Evolutionary conservation across 2,888 invertebrate species (phyloP), one percentile per base, ranked within the genome.

Genomic region (Glyphotaelius pellucidus): DNA sequence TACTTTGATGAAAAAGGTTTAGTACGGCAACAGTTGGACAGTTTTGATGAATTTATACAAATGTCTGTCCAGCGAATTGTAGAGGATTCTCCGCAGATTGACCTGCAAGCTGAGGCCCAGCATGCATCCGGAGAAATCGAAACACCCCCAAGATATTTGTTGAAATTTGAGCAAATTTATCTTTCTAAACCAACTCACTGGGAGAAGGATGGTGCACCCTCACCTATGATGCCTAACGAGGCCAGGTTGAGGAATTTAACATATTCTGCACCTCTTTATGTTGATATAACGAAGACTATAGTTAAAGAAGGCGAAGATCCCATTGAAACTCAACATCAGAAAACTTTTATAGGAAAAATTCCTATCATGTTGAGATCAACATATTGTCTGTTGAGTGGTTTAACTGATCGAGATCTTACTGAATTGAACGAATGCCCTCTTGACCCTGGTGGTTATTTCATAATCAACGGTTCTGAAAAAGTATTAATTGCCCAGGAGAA

Each of bases 161-260:
- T 99, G 12, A 99, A 99, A 95, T 99, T 99, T 95, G 99, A 99
- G 95, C 99, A 99, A 96, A 99, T 99, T 95, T 99, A 99, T 95
- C 95, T 99, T 86, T 99, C 99, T 0, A 99, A 99, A 95, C 99
- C 99, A 3, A 99, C 99, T 12, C 99, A 99, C 96, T 99, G 99
- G 99, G 99, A 99, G 95, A 99, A 99, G 96, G 99, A 99, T 96
- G 99, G 99, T 94, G 99, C 99, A 0, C 99, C 99, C 25, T 98
- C 99, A 92, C 99, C 99, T 92, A 99, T 99, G 99, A 99, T 99
- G 99, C 99, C 99, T 0, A 99, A 99, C 94, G 99, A 99, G 95
- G 99, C 99, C 7, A 97, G 99, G 93, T 96, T 99, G 90, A 97
- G 99, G 92, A 99, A 99, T 96, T 96, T 99, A 81, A 99, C 99